phyloP scores from a whole-genome alignment of 2,113 vertebrate genomes.

The Odontophorus gujanensis region DNA sequence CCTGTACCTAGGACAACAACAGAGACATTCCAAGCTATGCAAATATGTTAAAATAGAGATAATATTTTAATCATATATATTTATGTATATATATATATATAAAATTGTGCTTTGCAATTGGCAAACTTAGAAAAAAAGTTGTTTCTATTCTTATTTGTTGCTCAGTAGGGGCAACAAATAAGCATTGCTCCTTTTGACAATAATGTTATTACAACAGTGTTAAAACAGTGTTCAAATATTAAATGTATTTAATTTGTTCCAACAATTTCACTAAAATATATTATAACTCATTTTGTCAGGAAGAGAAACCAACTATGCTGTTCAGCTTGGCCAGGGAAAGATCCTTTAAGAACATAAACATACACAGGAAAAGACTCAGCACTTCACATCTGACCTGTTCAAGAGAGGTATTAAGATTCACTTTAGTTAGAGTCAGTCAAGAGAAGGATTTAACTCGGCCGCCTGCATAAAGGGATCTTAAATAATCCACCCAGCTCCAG shows the following conservation, averaged over 20 bases:
- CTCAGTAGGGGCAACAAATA: neutral
- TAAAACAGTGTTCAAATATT: neutral
- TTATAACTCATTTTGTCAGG: neutral
- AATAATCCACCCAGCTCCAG: neutral
- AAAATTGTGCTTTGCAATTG: neutral
- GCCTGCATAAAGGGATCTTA: neutral
- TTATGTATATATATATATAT: too few relatives aligned
- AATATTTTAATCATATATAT: too few relatives aligned
- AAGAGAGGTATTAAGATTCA: neutral
- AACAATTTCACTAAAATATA: neutral
- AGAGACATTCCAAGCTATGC: neutral
- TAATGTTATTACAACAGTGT: neutral
- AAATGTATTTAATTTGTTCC: neutral
- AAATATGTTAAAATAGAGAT: neutral
- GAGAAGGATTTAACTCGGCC: neutral
- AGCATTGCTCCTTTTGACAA: neutral
- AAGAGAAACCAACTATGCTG: neutral
- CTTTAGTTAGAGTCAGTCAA: neutral
- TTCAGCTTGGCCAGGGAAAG: neutral
- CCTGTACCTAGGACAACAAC: slow-evolving; percentile 75
- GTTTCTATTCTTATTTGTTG: too few relatives aligned
- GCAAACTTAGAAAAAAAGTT: neutral
- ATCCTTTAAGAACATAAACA: neutral
- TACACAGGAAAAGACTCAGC: neutral
- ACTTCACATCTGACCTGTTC: neutral